Base-by-base conservation (phyloP, 2,888 invertebrate genomes). In the Pseudanteris insignis region DNA sequence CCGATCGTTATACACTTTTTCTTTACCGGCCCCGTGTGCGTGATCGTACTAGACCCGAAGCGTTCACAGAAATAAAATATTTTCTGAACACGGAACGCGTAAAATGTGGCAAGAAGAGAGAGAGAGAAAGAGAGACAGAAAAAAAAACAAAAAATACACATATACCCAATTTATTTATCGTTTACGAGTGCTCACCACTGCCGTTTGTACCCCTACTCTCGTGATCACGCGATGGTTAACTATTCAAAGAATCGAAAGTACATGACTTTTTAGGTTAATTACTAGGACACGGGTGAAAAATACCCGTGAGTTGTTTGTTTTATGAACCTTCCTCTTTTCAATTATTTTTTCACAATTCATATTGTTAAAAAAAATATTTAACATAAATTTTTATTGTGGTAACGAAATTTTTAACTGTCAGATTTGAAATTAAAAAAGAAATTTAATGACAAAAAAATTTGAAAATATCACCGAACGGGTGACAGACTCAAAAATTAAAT, bases 41-140 rank as follows among this genome's bases (percentile, higher is more conserved):
- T 30, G 21, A 21, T 8, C 15, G 10, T 9, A 1, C 18, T 41
- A 36, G n/a, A 12, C 14, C 9, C 14, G 9, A 14, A 21, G 33
- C 26, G 21, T 37, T 10, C 28, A 24, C 26, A 13, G 28, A 43
- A 43, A 53, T 43, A 44, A 53, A 53, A 43, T 44, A 53, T 53
- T 53, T 33, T 44, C 37, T 30, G 24, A 30, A 37, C 38, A 38
- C 25, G 34, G 26, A 29, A 34, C 47, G n/a, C 24, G 10, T 25
- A 21, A 41, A 36, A 36, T 12, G 18, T n/a, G n/a, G n/a, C n/a
- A n/a, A n/a, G n/a, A n/a, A n/a, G n/a, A n/a, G n/a, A n/a, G n/a
- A n/a, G n/a, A n/a, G n/a, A n/a, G n/a, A n/a, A n/a, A n/a, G n/a
- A n/a, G n/a, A n/a, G n/a, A n/a, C n/a, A n/a, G n/a, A 18, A 29